phyloP scores from a whole-genome alignment of 2,113 vertebrate species.

The Leucosticte australis region DNA sequence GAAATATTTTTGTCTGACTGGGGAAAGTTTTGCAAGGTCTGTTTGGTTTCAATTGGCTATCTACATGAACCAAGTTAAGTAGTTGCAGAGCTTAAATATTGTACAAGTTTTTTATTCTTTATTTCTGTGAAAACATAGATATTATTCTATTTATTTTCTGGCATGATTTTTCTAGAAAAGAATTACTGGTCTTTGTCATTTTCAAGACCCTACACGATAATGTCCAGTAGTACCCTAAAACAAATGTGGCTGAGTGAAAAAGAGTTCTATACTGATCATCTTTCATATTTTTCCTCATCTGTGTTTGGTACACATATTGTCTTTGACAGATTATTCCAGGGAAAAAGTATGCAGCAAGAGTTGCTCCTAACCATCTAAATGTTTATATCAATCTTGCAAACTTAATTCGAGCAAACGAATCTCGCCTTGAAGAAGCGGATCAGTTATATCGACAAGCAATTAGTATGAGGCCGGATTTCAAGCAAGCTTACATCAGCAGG shows the following conservation, averaged over 20 bases:
- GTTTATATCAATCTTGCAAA: constrained; percentile 99
- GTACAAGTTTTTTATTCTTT: neutral
- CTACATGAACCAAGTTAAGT: neutral
- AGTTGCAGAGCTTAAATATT: neutral
- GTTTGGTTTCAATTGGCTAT: neutral
- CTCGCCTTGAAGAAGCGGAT: constrained; percentile 94
- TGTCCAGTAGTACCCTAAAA: neutral
- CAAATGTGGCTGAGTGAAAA: neutral
- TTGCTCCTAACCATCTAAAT: constrained; percentile 97
- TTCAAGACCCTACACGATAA: neutral
- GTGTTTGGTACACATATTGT: neutral
- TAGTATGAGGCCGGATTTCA: constrained; percentile 98
- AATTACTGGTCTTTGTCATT: neutral
- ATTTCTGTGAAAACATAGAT: neutral
- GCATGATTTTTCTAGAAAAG: neutral
- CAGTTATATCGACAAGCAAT: constrained; percentile 97
- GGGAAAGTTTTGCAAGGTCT: neutral
- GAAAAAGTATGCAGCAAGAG: constrained; percentile 95
- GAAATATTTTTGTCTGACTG: neutral
- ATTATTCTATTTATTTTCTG: neutral
- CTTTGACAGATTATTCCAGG: constrained; percentile 90
- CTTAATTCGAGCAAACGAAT: constrained; percentile 92
- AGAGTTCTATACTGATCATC: neutral
- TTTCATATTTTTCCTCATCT: neutral
- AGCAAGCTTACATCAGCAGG: constrained; percentile 99